Conservation (phyloP, 2,797 vertebrate species). For the Xerus rutilus region DNA sequence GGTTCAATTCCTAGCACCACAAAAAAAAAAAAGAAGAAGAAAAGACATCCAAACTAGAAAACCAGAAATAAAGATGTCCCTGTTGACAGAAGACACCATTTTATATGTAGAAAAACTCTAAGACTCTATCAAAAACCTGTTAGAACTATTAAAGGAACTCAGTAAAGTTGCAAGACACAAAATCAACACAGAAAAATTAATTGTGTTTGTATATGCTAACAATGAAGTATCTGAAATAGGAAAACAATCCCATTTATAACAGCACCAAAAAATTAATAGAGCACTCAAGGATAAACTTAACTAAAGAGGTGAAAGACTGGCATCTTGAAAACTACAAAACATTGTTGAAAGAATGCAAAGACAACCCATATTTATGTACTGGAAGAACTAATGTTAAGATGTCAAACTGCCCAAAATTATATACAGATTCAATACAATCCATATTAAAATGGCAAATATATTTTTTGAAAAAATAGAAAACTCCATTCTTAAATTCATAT, state of each 20-base stretch:
- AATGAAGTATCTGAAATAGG: neutral
- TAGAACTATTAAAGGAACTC: neutral
- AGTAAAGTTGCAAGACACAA: neutral
- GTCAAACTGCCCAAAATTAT: neutral
- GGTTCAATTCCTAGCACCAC: no score
- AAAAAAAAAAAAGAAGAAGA: no score
- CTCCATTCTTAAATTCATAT: neutral
- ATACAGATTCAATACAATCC: neutral
- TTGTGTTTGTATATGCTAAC: neutral
- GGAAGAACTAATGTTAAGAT: neutral
- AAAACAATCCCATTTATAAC: slow-evolving; percentile 14
- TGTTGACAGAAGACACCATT: neutral
- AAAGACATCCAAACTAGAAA: neutral
- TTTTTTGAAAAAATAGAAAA: slow-evolving; percentile 2
- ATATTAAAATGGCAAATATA: neutral
- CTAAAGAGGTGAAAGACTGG: neutral
- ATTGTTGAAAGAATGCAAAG: slow-evolving; percentile 2
- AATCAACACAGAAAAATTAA: neutral
- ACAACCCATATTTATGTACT: neutral
- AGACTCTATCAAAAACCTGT: neutral
- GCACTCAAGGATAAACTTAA: slow-evolving; percentile 5
- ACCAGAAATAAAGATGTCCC: neutral
- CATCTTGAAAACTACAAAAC: neutral
- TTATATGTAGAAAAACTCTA: neutral
- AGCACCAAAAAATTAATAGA: neutral